Base-by-base conservation (phyloP, 2,888 invertebrate genomes). In the Temnothorax ravouxi region DNA sequence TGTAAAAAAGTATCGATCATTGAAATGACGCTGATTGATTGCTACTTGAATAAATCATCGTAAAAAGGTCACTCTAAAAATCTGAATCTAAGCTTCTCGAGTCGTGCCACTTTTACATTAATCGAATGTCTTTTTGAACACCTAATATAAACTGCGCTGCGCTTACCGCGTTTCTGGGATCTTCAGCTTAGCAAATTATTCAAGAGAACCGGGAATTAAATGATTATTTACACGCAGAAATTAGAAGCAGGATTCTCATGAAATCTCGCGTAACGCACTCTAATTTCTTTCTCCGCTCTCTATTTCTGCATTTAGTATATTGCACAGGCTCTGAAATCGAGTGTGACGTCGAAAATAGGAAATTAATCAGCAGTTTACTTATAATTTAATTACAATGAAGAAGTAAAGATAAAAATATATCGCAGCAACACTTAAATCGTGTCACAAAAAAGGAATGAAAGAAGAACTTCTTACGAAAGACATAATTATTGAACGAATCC, bases 61-160 rank as follows among this genome's bases (percentile, higher is more conserved):
- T 34, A 66, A 66, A 82, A 74, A 66, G 5, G 6, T 38, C 21
- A 38, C 8, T 74, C 25, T 47, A 82, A 82, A 82, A 76, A 47
- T 64, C 11, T 81, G 11, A 38, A 52, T n/a, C 6, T 47, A n/a
- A 52, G 8, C 29, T 59, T 29, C 11, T 81, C 50, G 38, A 67
- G 1, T 29, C 15, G 4, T n/a, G 29, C 0, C 50, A 54, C 5
- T 15, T 41, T 76, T 29, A 54, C 34, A 62, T 41, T 74, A 62
- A 50, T 81, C 29, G 25, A 47, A 61, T 1, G 2, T n/a, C 29
- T 29, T 41, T 15, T n/a, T 74, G 41, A 41, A 61, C 15, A 66
- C 11, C 21, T 52, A 29, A 74, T 34, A 11, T 25, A 41, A 74
- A 62, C 13, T 64, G 15, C 11, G 5, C 25, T 59, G 18, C 25